These are phyloP conservation scores for Hiodon alosoides DNA, from an alignment of 2,113 vertebrate genomes.

Conservation along the genomic window DNA sequence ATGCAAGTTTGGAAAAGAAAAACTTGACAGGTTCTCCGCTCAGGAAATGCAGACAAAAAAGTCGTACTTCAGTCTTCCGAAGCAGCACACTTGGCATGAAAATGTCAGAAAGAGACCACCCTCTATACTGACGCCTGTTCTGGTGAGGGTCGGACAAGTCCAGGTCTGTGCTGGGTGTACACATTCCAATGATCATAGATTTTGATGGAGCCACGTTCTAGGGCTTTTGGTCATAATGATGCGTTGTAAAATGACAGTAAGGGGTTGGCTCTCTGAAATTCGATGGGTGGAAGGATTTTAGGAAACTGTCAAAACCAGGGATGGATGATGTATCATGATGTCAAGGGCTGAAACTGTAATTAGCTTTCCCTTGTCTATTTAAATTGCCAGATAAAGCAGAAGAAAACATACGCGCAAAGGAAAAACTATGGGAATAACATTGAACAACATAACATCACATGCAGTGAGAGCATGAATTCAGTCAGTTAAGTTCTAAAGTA, in stretches of 20 bases:
- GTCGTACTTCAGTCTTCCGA: slow-evolving; percentile 80
- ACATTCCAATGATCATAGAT: slow-evolving; percentile 13
- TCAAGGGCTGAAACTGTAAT: neutral
- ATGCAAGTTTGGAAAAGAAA: slow-evolving; percentile 87
- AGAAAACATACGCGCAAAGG: neutral
- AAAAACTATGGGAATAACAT: neutral
- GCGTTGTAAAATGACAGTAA: neutral
- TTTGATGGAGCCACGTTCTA: neutral
- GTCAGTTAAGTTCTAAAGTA: too few species aligned
- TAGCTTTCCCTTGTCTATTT: neutral
- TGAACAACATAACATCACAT: neutral
- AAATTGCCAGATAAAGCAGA: neutral
- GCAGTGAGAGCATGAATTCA: too few species aligned
- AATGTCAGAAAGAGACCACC: slow-evolving; percentile 59
- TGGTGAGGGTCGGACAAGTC: neutral
- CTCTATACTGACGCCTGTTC: neutral
- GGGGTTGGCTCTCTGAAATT: slow-evolving; percentile 2
- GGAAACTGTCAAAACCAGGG: neutral
- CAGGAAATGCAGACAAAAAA: slow-evolving; percentile 54
- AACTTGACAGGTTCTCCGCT: slow-evolving; percentile 71
- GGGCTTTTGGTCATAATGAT: slow-evolving; percentile 4
- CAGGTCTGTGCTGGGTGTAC: neutral
- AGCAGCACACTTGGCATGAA: slow-evolving; percentile 93
- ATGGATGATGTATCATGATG: neutral
- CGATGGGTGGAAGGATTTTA: neutral